A percentile compares a stretch with the other conserved stretches of the same genome.
Conservation (phyloP, 2,888 invertebrate species). For the Psylliodes chrysocephalus region DNA sequence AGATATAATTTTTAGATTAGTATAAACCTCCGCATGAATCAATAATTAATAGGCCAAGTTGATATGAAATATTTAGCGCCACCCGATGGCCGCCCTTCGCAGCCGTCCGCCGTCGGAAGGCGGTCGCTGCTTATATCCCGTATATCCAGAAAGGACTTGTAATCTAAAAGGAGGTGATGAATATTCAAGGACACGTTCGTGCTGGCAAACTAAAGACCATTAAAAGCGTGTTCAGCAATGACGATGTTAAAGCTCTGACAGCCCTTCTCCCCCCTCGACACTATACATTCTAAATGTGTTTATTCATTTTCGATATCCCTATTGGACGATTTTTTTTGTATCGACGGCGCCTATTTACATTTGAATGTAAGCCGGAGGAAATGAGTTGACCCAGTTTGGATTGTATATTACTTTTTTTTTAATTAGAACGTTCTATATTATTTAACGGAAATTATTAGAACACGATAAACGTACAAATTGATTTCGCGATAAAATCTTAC, state of each 20-base stretch:
- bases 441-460: too few relatives aligned
- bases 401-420: too few relatives aligned
- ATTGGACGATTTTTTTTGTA: background rate
- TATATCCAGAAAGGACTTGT: conserved; percentile 17
- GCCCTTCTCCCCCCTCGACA: background rate
- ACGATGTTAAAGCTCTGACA: conserved; percentile 1
- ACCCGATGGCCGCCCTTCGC: background rate
- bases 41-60: background rate
- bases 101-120: background rate
- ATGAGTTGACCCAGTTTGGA: background rate
- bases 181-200: conserved; percentile 54
- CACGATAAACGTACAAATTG: too few relatives aligned
- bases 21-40: background rate
- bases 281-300: background rate
- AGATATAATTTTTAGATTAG: too few relatives aligned
- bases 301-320: background rate
- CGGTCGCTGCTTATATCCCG: background rate
- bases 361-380: background rate
- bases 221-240: conserved; percentile 41
- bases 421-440: too few relatives aligned
- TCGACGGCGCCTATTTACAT: background rate
- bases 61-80: conserved; percentile 4
- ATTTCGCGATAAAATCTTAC: too few relatives aligned
- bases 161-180: conserved; percentile 52
- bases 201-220: conserved; percentile 43